phyloP scores from a whole-genome alignment of 1,140 invertebrate genomes.

The Drosophila watanabei region DNA sequence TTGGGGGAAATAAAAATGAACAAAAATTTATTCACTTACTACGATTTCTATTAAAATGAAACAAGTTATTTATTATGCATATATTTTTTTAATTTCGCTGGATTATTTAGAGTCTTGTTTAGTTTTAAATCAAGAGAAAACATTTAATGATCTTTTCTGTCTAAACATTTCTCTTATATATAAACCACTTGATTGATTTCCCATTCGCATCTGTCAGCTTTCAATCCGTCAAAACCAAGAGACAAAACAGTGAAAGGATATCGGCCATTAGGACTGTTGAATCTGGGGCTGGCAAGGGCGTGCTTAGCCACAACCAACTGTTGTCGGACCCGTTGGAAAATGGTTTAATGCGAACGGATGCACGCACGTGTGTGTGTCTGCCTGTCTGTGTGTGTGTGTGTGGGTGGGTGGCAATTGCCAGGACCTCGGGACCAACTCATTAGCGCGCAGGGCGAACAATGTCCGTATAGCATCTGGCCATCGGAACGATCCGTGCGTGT shows the following conservation, averaged over 20 bases:
- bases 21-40: not conserved
- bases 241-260: constrained; percentile 15
- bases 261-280: constrained; percentile 16
- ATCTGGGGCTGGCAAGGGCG: constrained; percentile 27
- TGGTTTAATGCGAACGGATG: constrained; percentile 26
- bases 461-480: constrained; percentile 45
- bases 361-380: constrained; percentile 11
- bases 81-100: too few relatives aligned
- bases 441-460: constrained; percentile 45
- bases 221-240: constrained; percentile 3
- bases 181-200: not conserved
- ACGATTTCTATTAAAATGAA: not conserved
- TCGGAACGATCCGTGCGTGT: constrained; percentile 51
- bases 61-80: too few relatives aligned
- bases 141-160: not conserved
- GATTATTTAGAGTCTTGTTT: not conserved
- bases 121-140: not conserved
- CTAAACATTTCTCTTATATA: not conserved
- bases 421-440: constrained; percentile 49
- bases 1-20: constrained; percentile 3
- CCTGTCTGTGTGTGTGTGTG: constrained; percentile 1
- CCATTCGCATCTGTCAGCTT: constrained; percentile 5
- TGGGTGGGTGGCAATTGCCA: constrained; percentile 36
- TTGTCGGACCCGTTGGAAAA: constrained; percentile 34
- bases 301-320: constrained; percentile 38